Conservation (phyloP, 2,113 vertebrate species). For the Mirza zaza region DNA sequence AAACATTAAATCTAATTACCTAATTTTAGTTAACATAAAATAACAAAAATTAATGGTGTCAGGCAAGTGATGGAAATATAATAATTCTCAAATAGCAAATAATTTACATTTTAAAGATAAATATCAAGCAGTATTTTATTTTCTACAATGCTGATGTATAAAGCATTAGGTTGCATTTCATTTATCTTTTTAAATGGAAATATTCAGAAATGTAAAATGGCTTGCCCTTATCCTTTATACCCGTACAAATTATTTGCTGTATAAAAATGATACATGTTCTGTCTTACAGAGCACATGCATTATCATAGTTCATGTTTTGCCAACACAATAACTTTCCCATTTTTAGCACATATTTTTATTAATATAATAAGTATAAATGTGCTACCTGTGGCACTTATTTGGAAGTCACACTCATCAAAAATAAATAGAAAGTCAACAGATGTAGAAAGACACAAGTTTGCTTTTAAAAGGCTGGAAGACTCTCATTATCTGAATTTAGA, state of each 20-base stretch:
- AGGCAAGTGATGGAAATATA: not conserved
- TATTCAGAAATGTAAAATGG: not conserved
- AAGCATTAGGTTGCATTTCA: not conserved
- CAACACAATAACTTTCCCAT: not conserved
- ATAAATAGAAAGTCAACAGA: not conserved
- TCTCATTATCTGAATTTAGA: not conserved
- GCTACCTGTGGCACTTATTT: not conserved
- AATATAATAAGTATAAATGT: not conserved
- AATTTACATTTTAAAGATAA: not conserved
- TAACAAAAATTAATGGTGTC: not conserved
- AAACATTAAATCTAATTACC: not conserved
- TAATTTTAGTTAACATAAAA: not conserved
- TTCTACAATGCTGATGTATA: not conserved
- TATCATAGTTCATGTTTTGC: not conserved
- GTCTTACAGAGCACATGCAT: not conserved
- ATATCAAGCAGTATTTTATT: not conserved
- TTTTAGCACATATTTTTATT: not conserved
- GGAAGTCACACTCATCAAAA: not conserved
- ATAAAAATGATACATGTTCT: not conserved
- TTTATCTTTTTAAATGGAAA: not conserved
- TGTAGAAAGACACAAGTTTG: not conserved
- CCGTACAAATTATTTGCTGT: not conserved
- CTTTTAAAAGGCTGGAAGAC: not conserved
- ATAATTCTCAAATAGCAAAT: not conserved
- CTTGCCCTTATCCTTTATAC: not conserved